These are phyloP conservation scores for Puntigrus tetrazona DNA, from an alignment of 2,113 vertebrate genomes.

Conservation along the genomic window DNA sequence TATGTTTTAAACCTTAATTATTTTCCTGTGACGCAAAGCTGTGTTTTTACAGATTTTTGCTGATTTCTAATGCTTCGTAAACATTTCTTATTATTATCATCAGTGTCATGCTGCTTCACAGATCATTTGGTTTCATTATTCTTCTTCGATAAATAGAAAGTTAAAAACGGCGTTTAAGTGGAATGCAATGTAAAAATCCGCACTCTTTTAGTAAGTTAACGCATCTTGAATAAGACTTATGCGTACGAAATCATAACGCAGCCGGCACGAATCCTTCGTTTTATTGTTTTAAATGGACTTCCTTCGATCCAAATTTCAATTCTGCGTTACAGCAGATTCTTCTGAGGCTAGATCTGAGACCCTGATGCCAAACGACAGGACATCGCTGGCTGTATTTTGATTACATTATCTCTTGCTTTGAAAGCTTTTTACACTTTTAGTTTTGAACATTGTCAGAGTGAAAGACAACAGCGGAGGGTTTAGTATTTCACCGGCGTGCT, in stretches of 20 bases:
- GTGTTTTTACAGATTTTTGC: no score
- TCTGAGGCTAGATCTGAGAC: background rate
- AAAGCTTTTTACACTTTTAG: constrained; percentile 61
- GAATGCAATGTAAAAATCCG: background rate
- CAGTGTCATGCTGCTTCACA: no score
- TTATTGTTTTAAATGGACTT: background rate
- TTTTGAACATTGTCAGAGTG: constrained; percentile 62
- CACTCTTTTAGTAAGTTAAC: background rate
- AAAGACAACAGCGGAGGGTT: constrained; percentile 47
- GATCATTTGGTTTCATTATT: background rate
- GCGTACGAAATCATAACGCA: background rate
- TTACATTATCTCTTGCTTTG: background rate
- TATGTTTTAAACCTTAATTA: background rate
- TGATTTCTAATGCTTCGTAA: no score
- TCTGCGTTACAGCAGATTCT: background rate
- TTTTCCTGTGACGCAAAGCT: background rate
- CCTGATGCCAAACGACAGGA: background rate
- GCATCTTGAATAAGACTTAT: background rate
- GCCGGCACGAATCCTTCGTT: background rate
- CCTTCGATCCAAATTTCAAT: background rate
- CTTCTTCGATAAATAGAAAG: background rate
- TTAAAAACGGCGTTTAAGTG: background rate
- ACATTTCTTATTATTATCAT: no score
- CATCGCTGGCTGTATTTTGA: background rate
- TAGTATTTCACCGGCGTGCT: constrained; percentile 69